Evolutionary conservation across 1,140 invertebrate species (phyloP).

Genomic region (Whitmania pigra): DNA sequence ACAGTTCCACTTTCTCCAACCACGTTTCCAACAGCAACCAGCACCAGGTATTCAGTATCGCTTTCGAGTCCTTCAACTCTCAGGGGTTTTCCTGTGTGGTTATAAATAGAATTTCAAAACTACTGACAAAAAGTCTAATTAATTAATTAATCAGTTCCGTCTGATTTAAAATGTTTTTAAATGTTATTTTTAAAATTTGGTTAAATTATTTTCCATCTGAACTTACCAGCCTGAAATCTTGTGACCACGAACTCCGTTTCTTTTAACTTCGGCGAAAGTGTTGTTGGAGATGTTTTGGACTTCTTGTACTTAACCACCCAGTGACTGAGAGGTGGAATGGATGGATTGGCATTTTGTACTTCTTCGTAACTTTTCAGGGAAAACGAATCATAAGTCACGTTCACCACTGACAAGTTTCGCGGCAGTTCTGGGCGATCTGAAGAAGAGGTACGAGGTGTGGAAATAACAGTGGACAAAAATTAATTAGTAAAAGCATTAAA

Average conservation of each 20-base stretch:
- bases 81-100: background rate
- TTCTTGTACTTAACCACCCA: conserved; percentile 22
- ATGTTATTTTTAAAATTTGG: too few species aligned
- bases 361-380: background rate
- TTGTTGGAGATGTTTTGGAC: background rate
- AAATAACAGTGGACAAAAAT: too few species aligned
- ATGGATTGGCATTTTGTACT: background rate
- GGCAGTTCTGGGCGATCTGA: conserved; percentile 20
- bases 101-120: background rate
- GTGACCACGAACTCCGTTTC: too few species aligned
- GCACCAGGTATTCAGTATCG: background rate
- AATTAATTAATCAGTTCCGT: too few species aligned
- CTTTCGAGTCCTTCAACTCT: background rate
- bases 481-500: too few species aligned
- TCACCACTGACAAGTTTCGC: conserved; percentile 19
- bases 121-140: too few species aligned
- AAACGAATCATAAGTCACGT: conserved; percentile 15
- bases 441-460: background rate
- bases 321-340: conserved; percentile 7
- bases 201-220: too few species aligned
- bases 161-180: too few species aligned
- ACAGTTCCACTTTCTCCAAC: background rate
- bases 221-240: too few species aligned
- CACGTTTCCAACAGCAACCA: background rate
- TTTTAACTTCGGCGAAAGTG: background rate